Conservation (phyloP, 2,113 vertebrate genomes). For the Ciconia stormi region DNA sequence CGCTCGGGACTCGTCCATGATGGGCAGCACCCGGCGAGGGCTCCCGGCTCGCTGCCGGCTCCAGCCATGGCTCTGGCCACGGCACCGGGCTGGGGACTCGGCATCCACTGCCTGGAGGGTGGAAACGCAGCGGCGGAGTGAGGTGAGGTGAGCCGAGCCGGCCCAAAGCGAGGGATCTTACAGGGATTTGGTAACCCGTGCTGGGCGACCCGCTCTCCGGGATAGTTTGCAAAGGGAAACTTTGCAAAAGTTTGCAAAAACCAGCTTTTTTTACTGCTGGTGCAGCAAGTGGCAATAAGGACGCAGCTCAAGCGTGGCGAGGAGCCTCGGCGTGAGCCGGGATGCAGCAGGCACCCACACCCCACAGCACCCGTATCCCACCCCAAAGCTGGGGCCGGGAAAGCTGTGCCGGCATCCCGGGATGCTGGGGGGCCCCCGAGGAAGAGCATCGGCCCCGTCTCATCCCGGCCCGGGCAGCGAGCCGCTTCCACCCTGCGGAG, state of each 20-base stretch:
- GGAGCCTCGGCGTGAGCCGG: background rate
- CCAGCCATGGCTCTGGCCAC: background rate
- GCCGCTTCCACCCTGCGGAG: conserved; percentile 17
- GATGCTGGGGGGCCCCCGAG: background rate
- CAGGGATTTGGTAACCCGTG: rapidly evolving
- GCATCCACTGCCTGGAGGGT: background rate
- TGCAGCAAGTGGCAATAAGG: rapidly evolving
- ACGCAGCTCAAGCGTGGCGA: background rate
- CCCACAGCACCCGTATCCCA: background rate
- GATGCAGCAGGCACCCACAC: background rate
- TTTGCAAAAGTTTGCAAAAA: no score
- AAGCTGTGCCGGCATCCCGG: background rate
- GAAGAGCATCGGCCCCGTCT: background rate
- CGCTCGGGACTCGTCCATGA: rapidly evolving
- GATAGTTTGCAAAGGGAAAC: background rate
- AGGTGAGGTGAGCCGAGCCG: background rate
- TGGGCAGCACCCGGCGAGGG: background rate
- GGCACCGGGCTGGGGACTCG: rapidly evolving
- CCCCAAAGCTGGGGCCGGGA: background rate
- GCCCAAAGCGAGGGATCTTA: rapidly evolving
- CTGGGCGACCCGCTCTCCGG: background rate
- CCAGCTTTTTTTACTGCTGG: background rate
- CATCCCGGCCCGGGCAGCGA: background rate
- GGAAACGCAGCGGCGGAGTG: background rate
- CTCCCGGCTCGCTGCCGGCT: background rate